Evolutionary conservation across 1,140 invertebrate species (phyloP).

Genomic region (Polyergus mexicanus): DNA sequence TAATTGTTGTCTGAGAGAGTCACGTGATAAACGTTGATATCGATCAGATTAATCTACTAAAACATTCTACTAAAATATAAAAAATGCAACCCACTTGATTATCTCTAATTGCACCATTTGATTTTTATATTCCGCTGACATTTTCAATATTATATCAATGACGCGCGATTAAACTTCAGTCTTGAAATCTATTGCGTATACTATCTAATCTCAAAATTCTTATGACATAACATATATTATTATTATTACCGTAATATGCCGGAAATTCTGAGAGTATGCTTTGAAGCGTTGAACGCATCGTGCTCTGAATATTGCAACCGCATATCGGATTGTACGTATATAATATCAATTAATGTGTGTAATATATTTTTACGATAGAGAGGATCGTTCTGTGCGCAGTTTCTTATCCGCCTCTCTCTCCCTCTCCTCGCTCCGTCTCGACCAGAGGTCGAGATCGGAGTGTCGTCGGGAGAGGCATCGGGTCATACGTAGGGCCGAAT

Average conservation of each 20-base stretch:
- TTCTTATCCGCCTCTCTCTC: too few relatives aligned
- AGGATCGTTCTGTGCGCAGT: neutral
- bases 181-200: neutral
- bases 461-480: constrained; percentile 33
- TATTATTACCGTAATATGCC: neutral
- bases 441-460: constrained; percentile 48
- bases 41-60: neutral
- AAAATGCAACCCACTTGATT: neutral
- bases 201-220: constrained; percentile 3
- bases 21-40: neutral
- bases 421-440: neutral
- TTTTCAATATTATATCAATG: neutral
- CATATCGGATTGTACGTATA: neutral
- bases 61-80: neutral
- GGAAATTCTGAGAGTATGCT: neutral
- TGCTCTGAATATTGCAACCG: neutral
- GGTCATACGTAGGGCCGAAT: neutral
- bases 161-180: neutral
- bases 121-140: neutral
- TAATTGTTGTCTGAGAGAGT: neutral
- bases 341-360: neutral
- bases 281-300: neutral
- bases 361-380: neutral
- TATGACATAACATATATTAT: neutral
- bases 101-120: neutral